phyloP scores from a whole-genome alignment of 2,888 invertebrate species.

The Lepidonotus clava region DNA sequence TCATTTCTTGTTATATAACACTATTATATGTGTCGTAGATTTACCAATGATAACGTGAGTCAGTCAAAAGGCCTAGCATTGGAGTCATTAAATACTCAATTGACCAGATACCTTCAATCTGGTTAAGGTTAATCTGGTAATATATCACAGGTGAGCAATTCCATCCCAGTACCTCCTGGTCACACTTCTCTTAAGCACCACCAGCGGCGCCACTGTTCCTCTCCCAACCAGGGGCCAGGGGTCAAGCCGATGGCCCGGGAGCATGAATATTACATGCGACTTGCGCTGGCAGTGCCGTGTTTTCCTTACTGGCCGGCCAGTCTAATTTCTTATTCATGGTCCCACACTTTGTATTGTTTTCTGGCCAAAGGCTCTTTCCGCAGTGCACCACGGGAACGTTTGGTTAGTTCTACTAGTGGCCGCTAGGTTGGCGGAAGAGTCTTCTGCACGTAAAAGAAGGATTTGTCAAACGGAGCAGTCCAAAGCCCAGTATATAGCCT shows the following conservation, averaged over 20 bases:
- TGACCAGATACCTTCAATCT: no score
- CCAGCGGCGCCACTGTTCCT: background rate
- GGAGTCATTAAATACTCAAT: no score
- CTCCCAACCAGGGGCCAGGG: background rate
- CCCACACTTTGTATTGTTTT: slow-evolving; percentile 18
- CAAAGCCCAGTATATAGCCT: no score
- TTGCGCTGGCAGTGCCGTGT: background rate
- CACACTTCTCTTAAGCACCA: background rate
- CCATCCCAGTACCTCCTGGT: background rate
- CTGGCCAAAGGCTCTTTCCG: slow-evolving; percentile 18
- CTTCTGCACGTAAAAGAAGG: background rate
- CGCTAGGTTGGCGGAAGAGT: background rate
- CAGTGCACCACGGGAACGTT: background rate
- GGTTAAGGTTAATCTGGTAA: no score
- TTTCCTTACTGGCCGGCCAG: background rate
- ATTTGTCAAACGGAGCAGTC: slow-evolving; percentile 3
- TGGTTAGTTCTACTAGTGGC: background rate
- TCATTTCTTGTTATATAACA: no score
- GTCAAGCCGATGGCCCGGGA: background rate
- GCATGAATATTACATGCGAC: slow-evolving; percentile 13
- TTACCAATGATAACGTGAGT: no score
- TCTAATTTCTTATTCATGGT: slow-evolving; percentile 18
- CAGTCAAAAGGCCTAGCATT: no score
- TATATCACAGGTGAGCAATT: background rate
- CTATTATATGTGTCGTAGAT: no score